These are phyloP conservation scores for Scaptomyza montana DNA, from an alignment of 1,140 invertebrate species.

Conservation along the genomic window DNA sequence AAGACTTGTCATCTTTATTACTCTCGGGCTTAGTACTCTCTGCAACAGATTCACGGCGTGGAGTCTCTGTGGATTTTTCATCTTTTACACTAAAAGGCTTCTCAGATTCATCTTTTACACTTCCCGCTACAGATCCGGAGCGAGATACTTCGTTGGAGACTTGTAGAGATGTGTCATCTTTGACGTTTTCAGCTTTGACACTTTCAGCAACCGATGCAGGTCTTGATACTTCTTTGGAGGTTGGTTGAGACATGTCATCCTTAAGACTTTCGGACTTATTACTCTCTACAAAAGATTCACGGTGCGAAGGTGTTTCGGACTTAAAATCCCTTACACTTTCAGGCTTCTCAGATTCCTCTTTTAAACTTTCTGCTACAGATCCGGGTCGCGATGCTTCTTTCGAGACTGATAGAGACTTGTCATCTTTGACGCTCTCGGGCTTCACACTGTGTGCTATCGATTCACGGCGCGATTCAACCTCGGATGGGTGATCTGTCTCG, in stretches of 20 bases:
- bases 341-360: slow-evolving; percentile 15
- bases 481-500: too few species aligned
- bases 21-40: slow-evolving; percentile 37
- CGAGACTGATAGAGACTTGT: too few species aligned
- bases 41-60: slow-evolving; percentile 36
- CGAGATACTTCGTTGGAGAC: slow-evolving; percentile 24
- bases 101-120: slow-evolving; percentile 32
- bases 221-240: slow-evolving; percentile 44
- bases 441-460: slow-evolving; percentile 36
- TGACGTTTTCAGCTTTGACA: slow-evolving; percentile 17
- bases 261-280: slow-evolving; percentile 22
- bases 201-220: slow-evolving; percentile 37
- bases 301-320: slow-evolving; percentile 32
- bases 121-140: slow-evolving; percentile 35
- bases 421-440: too few species aligned
- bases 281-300: slow-evolving; percentile 16
- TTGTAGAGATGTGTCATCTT: slow-evolving; percentile 23
- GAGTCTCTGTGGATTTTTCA: slow-evolving; percentile 38
- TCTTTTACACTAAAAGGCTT: slow-evolving; percentile 26
- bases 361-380: slow-evolving; percentile 34
- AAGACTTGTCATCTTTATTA: slow-evolving; percentile 18
- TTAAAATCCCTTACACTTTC: slow-evolving; percentile 6
- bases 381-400: neutral
- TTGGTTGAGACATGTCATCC: slow-evolving; percentile 39
- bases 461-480: slow-evolving; percentile 25